A percentile compares a stretch with the other conserved stretches of the same genome.
phyloP scores from a whole-genome alignment of 2,888 invertebrate species.

The Coenonympha glycerion region DNA sequence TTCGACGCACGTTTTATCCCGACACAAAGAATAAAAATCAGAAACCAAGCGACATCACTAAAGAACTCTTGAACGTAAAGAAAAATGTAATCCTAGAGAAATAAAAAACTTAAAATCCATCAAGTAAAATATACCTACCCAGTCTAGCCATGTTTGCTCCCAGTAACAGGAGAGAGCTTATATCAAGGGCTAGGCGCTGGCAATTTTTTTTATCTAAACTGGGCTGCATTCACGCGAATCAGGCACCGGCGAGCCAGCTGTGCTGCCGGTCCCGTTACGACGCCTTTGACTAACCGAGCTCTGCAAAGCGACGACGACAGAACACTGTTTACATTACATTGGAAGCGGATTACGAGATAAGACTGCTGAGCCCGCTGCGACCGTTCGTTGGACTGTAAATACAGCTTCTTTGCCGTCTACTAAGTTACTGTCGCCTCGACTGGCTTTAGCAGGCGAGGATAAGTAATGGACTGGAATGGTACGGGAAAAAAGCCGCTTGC shows the following conservation, averaged over 20 bases:
- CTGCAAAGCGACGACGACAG: constrained; percentile 6
- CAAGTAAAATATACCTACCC: not conserved
- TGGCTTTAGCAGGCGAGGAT: constrained; percentile 16
- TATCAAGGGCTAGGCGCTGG: constrained; percentile 9
- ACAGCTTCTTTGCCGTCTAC: constrained; percentile 7
- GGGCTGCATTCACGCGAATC: constrained; percentile 17
- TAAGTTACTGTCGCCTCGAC: constrained; percentile 11
- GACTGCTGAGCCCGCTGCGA: constrained; percentile 4
- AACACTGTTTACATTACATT: constrained; percentile 24
- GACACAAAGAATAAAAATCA: no score
- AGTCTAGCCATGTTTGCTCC: constrained; percentile 2
- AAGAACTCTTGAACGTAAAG: no score
- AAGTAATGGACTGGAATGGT: constrained; percentile 17
- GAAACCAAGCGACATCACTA: no score
- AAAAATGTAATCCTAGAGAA: not conserved
- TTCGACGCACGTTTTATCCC: no score
- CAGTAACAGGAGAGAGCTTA: not conserved
- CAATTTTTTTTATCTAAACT: constrained; percentile 18
- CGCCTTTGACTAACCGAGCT: constrained; percentile 16
- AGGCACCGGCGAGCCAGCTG: constrained; percentile 15
- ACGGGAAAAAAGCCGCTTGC: constrained; percentile 4
- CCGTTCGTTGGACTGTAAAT: constrained; percentile 18
- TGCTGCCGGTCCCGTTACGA: constrained; percentile 20
- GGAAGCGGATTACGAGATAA: constrained; percentile 23
- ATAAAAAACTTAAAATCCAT: constrained; percentile 14